Conservation (phyloP, 1,140 invertebrate species). For the Lutraria rhynchaena region DNA sequence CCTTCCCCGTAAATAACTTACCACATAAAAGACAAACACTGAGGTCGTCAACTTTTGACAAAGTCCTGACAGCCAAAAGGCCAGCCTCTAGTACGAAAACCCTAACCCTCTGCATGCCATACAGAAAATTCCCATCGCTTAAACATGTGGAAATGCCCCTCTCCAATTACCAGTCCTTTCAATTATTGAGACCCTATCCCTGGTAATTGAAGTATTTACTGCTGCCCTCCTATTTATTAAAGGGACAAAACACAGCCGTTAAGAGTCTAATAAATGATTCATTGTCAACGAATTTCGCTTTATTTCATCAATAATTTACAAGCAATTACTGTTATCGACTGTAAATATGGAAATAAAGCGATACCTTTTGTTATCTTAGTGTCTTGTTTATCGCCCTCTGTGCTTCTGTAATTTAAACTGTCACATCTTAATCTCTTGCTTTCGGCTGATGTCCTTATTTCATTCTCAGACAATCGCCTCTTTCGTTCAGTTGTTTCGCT, state of each 20-base stretch:
- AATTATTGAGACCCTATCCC: slow-evolving; percentile 32
- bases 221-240: slow-evolving; percentile 39
- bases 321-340: slow-evolving; percentile 56
- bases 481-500: background rate
- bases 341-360: slow-evolving; percentile 52
- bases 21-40: background rate
- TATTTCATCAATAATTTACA: slow-evolving; percentile 58
- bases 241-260: slow-evolving; percentile 30
- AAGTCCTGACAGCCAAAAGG: slow-evolving; percentile 9
- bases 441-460: slow-evolving; percentile 25
- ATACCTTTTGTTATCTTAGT: slow-evolving; percentile 49
- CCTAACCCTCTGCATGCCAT: slow-evolving; percentile 15
- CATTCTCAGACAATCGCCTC: slow-evolving; percentile 31
- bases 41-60: slow-evolving; percentile 4
- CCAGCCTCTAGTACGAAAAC: background rate
- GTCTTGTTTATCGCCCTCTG: slow-evolving; percentile 41
- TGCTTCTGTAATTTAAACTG: slow-evolving; percentile 40
- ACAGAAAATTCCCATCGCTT: slow-evolving; percentile 34
- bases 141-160: slow-evolving; percentile 34
- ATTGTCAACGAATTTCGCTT: slow-evolving; percentile 35
- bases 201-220: slow-evolving; percentile 35
- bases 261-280: slow-evolving; percentile 48
- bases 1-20: background rate
- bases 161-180: slow-evolving; percentile 35
- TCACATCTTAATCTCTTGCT: slow-evolving; percentile 52